Evolutionary conservation across 2,888 invertebrate genomes (phyloP), one percentile per base, ranked within the genome.

Genomic region (Temnothorax ravouxi): DNA sequence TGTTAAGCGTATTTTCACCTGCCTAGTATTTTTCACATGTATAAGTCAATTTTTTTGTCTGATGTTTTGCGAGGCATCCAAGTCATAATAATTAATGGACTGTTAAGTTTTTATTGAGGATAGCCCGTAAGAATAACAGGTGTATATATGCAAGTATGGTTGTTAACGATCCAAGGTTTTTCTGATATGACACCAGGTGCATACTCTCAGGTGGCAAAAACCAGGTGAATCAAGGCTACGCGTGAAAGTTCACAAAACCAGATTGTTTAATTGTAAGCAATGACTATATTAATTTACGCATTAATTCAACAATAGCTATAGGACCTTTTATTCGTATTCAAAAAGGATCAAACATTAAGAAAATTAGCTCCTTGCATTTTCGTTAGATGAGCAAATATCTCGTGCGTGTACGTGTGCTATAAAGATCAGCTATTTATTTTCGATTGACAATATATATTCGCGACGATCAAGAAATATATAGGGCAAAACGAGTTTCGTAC

Each of bases 91-190:
- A 76, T 66, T 66, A 76, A 69, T 11, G 13, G 13, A 47, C n/a
- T 79, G 41, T 79, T 21, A 41, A 77, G n/a, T 44, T 71, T 44
- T 79, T 71, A 21, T 44, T 13, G 54, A 41, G 41, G n/a, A 56
- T 54, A 21, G 18, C 2, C 41, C 21, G 34, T 44, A 21, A 44
- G 59, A 13, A 59, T 29, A 79, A 79, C 79, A 79, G 79, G 74
- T 79, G 79, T 79, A 79, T 56, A 56, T 71, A 72, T n/a, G 72
- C 47, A 66, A 66, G n/a, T 67, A 76, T 13, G 56, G 44, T 59
- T 79, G 79, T 79, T 71, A 47, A 79, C 18, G 79, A 79, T 72
- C 71, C 79, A 79, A 79, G 79, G 79, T 71, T 79, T 79, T 79
- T 79, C 79, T 44, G 56, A 38, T 79, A 77, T 52, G 25, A 62